Percentiles rank a stretch among this genome's conserved stretches.
Evolutionary conservation across 2,797 vertebrate genomes (phyloP).

Genomic region (Acipenser oxyrinchus): DNA sequence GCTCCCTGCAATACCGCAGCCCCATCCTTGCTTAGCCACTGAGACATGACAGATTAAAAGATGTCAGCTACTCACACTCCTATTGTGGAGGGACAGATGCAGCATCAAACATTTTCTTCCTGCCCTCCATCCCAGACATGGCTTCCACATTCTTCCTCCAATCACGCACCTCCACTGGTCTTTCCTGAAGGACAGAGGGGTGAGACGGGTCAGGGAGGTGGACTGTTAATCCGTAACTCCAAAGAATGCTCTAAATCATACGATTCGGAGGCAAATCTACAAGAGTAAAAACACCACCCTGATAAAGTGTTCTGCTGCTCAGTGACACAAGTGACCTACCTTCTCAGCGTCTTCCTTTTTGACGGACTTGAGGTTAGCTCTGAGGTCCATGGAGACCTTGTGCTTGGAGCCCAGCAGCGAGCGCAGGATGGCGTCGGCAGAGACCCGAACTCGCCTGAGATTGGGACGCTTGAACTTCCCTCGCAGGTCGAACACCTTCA

Average conservation of each 20-base stretch:
- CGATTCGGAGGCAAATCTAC: too few relatives aligned
- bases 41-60: not conserved
- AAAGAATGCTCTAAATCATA: too few relatives aligned
- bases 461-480: constrained; percentile 91
- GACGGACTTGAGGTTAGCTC: constrained; percentile 93
- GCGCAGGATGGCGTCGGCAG: constrained; percentile 88
- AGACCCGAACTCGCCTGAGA: constrained; percentile 82
- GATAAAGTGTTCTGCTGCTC: too few relatives aligned
- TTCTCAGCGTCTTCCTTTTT: constrained; percentile 97
- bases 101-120: constrained; percentile 95
- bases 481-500: constrained; percentile 86
- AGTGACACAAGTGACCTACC: constrained; percentile 44
- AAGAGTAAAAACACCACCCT: too few relatives aligned
- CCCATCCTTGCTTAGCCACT: too few relatives aligned
- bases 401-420: constrained; percentile 93
- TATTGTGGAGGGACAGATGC: constrained; percentile 78
- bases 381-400: constrained; percentile 92
- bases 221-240: not conserved
- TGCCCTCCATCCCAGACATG: constrained; percentile 94
- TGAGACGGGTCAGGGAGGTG: not conserved
- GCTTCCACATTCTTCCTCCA: constrained; percentile 96
- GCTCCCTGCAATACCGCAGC: too few relatives aligned
- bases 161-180: constrained; percentile 84
- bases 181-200: constrained; percentile 57
- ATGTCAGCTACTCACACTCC: constrained; percentile 40